Evolutionary conservation across 2,888 invertebrate species (phyloP).

Genomic region (Peribatodes rhomboidaria): DNA sequence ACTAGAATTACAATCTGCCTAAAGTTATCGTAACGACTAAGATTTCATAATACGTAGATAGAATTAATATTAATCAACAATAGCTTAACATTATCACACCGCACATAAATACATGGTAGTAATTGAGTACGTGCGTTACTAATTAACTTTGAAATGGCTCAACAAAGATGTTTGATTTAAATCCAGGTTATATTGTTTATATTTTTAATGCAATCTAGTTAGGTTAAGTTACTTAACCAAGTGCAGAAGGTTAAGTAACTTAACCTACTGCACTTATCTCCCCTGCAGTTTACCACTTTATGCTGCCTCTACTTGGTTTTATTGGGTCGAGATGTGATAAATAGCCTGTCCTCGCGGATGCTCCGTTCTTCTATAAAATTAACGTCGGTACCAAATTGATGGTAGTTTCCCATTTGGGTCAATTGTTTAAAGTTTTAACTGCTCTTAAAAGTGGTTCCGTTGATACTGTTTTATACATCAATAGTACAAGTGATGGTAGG

Average conservation of each 20-base stretch:
- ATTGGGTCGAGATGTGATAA: conserved; percentile 49
- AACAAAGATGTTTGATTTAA: too few species aligned
- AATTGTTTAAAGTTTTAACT: conserved; percentile 31
- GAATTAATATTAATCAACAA: too few species aligned
- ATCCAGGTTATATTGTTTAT: too few species aligned
- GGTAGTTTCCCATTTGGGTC: conserved; percentile 24
- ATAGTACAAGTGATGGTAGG: neutral
- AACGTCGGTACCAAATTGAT: conserved; percentile 36
- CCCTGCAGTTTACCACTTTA: conserved; percentile 29
- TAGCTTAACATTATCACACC: too few species aligned
- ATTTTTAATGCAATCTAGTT: too few species aligned
- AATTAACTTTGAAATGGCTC: too few species aligned
- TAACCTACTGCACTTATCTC: conserved; percentile 11
- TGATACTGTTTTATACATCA: neutral
- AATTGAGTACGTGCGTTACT: too few species aligned
- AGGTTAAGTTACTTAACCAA: too few species aligned
- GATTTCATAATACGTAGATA: too few species aligned
- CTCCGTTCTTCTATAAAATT: conserved; percentile 44
- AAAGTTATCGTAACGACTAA: too few species aligned
- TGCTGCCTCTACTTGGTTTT: conserved; percentile 43
- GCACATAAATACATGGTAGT: too few species aligned
- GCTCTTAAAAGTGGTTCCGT: conserved; percentile 1
- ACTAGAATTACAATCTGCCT: neutral
- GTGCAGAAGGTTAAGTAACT: too few species aligned
- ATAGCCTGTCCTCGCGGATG: conserved; percentile 42